Evolutionary conservation across 1,140 invertebrate species (phyloP), one percentile per base, ranked within the genome.

Genomic region (Fopius arisanus): DNA sequence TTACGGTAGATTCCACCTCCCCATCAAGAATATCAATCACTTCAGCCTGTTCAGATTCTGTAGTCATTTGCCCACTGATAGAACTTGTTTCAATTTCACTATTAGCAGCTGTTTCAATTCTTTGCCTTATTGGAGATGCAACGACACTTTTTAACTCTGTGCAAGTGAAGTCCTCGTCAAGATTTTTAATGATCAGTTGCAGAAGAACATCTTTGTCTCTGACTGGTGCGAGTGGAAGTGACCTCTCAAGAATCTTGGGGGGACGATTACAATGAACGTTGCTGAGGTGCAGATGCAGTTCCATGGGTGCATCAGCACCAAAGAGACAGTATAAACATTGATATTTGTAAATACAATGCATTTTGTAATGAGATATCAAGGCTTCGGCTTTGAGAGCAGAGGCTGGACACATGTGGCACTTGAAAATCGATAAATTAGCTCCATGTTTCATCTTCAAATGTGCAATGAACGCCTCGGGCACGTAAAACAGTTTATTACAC

Each of bases 271-370:
- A 86, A 77, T 91, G 90, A 21, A 78, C 74, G 14, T 77, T 76
- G 43, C 86, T 86, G 1, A 90, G 80, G 83, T 91, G 90, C 33
- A 77, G 75, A 12, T 89, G 82, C 21, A 90, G 79, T 16, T 89
- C 88, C 12, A 78, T 76, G 3, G 83, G 72, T 6, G 76, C 80
- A n/a, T 88, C 81, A 2, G 84, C 75, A 6, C 89, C 90, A 77
- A 82, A 81, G 9, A 84, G 33, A 72, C 90, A 91, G 73, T 90
- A 90, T 1, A 88, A 78, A 65, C 90, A 91, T 63, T 90, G 90
- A 54, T 84, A 90, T 28, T 87, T 89, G 31, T 84, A 84, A 74
- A 87, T 84, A 9, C 83, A 83, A 59, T 90, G 90, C 3, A 72
- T 31, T 23, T 86, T 87, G 72, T 90, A 89, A 72, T 89, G 88